phyloP scores from a whole-genome alignment of 2,888 invertebrate genomes.

The Argyra leucocephala region DNA sequence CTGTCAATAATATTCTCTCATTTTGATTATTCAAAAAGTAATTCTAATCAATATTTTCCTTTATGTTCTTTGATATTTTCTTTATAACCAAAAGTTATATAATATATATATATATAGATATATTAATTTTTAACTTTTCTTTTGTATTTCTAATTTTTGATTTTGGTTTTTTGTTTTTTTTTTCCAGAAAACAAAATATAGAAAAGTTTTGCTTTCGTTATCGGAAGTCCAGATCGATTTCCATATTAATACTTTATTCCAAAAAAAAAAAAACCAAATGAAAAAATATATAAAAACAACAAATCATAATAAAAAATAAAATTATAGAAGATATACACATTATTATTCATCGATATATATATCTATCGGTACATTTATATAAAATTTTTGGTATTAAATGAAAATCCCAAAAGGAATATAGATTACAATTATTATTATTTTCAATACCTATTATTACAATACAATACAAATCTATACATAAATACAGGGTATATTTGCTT shows the following conservation, averaged over 20 bases:
- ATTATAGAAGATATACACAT: neutral
- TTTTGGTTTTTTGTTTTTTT: neutral
- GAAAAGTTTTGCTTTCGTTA: neutral
- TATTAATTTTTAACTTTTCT: neutral
- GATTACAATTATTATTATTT: neutral
- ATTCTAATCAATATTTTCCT: neutral
- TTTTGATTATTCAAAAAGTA: conserved; percentile 4
- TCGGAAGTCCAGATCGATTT: conserved; percentile 6
- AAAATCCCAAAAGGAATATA: neutral
- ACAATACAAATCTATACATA: neutral
- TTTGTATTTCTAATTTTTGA: neutral
- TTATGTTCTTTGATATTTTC: neutral
- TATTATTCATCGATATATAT: neutral
- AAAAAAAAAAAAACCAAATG: too few species aligned
- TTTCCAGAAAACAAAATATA: neutral
- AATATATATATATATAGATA: too few species aligned
- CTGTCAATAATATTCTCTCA: neutral
- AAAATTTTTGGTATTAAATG: neutral
- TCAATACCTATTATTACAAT: neutral
- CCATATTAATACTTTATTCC: neutral
- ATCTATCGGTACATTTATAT: neutral
- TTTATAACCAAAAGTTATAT: neutral
- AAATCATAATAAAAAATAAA: too few species aligned
- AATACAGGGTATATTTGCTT: neutral
- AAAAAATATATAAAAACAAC: too few species aligned